Percentiles rank a stretch among this genome's conserved stretches.
phyloP scores from a whole-genome alignment of 2,113 vertebrate genomes.

The Odontophorus gujanensis region DNA sequence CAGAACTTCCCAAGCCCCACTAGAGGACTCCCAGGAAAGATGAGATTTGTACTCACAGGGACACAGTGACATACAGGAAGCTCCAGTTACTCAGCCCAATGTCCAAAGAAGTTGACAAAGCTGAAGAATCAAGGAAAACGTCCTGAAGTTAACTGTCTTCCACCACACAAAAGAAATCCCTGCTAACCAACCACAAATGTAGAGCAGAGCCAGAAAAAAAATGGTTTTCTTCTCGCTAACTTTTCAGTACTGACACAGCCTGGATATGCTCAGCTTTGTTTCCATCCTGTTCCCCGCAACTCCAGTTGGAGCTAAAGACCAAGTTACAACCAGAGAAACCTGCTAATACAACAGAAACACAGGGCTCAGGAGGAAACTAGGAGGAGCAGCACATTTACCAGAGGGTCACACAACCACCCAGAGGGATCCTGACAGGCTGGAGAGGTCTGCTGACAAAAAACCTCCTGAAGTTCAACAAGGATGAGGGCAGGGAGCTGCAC shows the following conservation, averaged over 20 bases:
- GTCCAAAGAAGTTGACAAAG: conserved; percentile 90
- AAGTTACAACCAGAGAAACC: not conserved
- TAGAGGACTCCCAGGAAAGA: not conserved
- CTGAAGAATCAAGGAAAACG: conserved; percentile 70
- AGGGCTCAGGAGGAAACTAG: not conserved
- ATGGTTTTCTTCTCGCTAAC: not conserved
- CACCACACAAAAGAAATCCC: not conserved
- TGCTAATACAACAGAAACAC: not conserved
- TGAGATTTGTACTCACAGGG: conserved; percentile 85
- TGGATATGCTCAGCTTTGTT: not conserved
- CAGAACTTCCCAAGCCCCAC: not conserved
- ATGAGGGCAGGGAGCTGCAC: not conserved
- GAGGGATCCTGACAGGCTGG: not conserved
- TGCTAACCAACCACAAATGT: fast-evolving
- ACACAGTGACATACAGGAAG: conserved; percentile 96
- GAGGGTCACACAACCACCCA: not conserved
- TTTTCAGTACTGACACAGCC: not conserved
- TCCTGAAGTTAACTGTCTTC: not conserved
- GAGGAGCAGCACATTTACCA: not conserved
- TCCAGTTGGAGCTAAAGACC: not conserved
- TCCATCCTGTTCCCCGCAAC: not conserved
- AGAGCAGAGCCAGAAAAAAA: not conserved
- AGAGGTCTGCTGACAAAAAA: not conserved
- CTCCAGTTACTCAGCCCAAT: conserved; percentile 98
- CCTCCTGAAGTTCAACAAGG: not conserved